Conservation (phyloP, 92 coral and sea anemone genomes). For the Metridium senile region DNA sequence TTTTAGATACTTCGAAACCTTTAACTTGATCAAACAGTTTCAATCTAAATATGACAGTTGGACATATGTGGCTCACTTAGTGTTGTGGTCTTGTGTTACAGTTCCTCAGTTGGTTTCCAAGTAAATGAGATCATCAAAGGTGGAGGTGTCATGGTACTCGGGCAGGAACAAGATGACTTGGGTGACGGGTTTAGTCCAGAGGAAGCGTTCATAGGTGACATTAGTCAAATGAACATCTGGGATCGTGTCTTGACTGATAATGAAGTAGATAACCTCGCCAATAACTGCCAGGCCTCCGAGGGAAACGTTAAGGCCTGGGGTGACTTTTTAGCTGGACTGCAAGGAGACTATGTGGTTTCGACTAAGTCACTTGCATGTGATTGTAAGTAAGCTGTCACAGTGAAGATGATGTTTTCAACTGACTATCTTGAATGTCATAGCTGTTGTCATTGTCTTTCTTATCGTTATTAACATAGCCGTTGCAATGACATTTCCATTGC, state of each 20-base stretch:
- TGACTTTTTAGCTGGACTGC: conserved; percentile 71
- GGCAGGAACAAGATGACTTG: conserved; percentile 93
- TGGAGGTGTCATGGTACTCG: conserved; percentile 95
- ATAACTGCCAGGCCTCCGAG: conserved; percentile 72
- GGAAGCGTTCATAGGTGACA: conserved; percentile 93
- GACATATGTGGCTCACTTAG: too few relatives aligned
- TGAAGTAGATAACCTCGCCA: conserved; percentile 77
- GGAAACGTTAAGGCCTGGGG: conserved; percentile 94
- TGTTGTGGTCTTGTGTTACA: conserved; percentile 8
- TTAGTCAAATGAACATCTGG: conserved; percentile 92
- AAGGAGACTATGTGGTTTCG: conserved; percentile 68
- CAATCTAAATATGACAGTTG: too few relatives aligned
- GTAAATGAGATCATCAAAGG: conserved; percentile 79
- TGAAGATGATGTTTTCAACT: too few relatives aligned
- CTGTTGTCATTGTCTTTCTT: too few relatives aligned
- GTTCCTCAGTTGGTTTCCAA: conserved; percentile 63
- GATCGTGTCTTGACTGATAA: conserved; percentile 67
- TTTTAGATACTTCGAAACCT: too few relatives aligned
- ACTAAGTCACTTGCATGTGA: conserved; percentile 79
- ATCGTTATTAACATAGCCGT: too few relatives aligned
- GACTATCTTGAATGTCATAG: too few relatives aligned
- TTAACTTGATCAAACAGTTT: too few relatives aligned
- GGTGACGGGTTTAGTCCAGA: conserved; percentile 93
- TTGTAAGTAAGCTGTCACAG: conserved; percentile 79
- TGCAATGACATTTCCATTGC: too few relatives aligned